Evolutionary conservation across 2,888 invertebrate genomes (phyloP).

Genomic region (Muschampia plurimacula): DNA sequence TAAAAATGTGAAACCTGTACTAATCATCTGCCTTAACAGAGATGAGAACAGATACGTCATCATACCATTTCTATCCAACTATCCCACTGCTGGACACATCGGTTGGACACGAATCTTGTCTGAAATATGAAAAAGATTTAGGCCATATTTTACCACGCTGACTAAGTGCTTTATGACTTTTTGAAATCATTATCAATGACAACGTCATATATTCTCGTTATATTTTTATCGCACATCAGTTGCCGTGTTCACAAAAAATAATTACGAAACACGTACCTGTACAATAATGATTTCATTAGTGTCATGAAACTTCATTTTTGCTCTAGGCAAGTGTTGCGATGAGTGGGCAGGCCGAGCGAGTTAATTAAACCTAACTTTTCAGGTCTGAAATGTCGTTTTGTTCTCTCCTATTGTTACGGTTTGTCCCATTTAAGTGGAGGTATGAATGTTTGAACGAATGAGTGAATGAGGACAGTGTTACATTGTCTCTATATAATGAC

Average conservation of each 20-base stretch:
- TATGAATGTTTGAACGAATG: slow-evolving; percentile 3
- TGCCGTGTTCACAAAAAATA: slow-evolving; percentile 9
- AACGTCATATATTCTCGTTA: not conserved
- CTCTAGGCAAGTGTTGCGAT: slow-evolving; percentile 17
- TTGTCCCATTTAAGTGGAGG: slow-evolving; percentile 3
- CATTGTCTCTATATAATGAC: not conserved
- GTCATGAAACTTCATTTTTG: slow-evolving; percentile 26
- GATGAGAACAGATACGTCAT: too few species aligned
- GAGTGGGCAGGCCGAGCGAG: slow-evolving; percentile 25
- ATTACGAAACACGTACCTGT: slow-evolving; percentile 6
- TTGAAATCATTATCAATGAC: too few species aligned
- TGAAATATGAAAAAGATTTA: too few species aligned
- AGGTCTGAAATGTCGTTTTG: slow-evolving; percentile 26
- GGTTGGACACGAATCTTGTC: too few species aligned
- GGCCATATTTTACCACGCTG: too few species aligned
- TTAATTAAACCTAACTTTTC: slow-evolving; percentile 31
- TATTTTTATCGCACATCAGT: slow-evolving; percentile 73
- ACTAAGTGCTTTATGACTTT: too few species aligned
- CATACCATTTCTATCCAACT: too few species aligned
- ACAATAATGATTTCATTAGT: slow-evolving; percentile 23
- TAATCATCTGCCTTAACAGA: too few species aligned
- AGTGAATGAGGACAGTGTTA: slow-evolving; percentile 3
- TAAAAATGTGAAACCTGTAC: too few species aligned
- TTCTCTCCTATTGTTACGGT: slow-evolving; percentile 9
- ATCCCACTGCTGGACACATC: too few species aligned